Percentiles rank a stretch among this genome's conserved stretches.
Conservation (phyloP, 2,797 vertebrate genomes). For the Schizothorax lantsangensis region DNA sequence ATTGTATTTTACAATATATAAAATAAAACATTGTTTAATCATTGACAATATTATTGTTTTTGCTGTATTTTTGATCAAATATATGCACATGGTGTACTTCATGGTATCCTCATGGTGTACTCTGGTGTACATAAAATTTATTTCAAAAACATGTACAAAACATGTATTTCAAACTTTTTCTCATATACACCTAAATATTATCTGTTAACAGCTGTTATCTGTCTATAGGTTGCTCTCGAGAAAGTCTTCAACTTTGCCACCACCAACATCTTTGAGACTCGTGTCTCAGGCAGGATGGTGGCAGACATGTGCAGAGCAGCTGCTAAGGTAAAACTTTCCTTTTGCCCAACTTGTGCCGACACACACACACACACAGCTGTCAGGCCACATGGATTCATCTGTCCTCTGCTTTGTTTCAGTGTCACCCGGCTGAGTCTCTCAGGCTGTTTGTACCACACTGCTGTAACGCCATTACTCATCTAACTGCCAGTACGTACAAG, state of each 20-base stretch:
- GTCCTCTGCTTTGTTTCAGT: conserved; percentile 73
- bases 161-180: neutral
- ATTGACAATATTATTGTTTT: neutral
- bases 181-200: neutral
- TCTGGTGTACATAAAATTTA: neutral
- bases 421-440: conserved; percentile 92
- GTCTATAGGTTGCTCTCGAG: conserved; percentile 87
- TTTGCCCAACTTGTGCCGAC: neutral
- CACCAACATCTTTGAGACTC: conserved; percentile 96
- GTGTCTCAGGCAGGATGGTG: conserved; percentile 96
- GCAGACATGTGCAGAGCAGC: conserved; percentile 97
- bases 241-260: conserved; percentile 95
- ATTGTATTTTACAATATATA: neutral
- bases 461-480: conserved; percentile 89
- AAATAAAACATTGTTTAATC: neutral
- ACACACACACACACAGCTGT: neutral
- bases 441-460: conserved; percentile 95
- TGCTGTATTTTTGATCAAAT: neutral
- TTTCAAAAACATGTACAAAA: neutral
- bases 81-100: no score
- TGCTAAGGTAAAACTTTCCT: conserved; percentile 82
- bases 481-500: conserved; percentile 91
- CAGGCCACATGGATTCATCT: neutral
- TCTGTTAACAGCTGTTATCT: neutral
- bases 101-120: no score